These are phyloP conservation scores for Nannoperca obscura DNA, from an alignment of 2,797 vertebrate genomes.

Conservation along the genomic window DNA sequence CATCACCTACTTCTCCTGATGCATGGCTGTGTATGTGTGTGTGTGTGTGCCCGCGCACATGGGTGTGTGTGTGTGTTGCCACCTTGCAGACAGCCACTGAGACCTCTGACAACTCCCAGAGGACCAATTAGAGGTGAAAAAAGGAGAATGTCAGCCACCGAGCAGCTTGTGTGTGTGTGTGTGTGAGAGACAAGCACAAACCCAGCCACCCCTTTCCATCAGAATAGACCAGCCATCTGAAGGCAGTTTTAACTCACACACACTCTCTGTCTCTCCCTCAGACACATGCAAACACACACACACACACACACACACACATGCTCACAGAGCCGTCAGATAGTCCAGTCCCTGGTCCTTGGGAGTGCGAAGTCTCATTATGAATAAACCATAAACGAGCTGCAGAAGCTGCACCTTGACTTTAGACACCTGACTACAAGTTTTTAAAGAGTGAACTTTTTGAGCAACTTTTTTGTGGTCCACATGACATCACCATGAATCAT, in stretches of 20 bases:
- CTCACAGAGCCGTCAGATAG: constrained; percentile 40
- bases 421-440: constrained; percentile 56
- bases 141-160: constrained; percentile 82
- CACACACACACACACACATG: constrained; percentile 37
- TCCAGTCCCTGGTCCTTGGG: constrained; percentile 53
- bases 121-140: constrained; percentile 86
- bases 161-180: constrained; percentile 43
- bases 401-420: constrained; percentile 59
- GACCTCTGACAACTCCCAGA: constrained; percentile 80
- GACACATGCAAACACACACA: constrained; percentile 26
- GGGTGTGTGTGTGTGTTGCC: constrained; percentile 42
- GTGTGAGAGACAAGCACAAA: constrained; percentile 54
- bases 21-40: constrained; percentile 23
- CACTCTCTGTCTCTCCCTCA: constrained; percentile 33
- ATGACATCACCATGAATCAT: constrained; percentile 42
- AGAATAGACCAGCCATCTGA: constrained; percentile 63
- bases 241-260: constrained; percentile 54
- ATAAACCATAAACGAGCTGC: constrained; percentile 68
- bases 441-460: constrained; percentile 45
- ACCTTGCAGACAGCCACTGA: constrained; percentile 78
- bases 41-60: constrained; percentile 30
- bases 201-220: constrained; percentile 62
- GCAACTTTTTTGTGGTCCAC: constrained; percentile 49
- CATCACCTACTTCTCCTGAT: constrained; percentile 40
- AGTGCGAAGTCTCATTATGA: constrained; percentile 70